Evolutionary conservation across 2,888 invertebrate species (phyloP), one percentile per base, ranked within the genome.

Genomic region (Mesochorus sp.): DNA sequence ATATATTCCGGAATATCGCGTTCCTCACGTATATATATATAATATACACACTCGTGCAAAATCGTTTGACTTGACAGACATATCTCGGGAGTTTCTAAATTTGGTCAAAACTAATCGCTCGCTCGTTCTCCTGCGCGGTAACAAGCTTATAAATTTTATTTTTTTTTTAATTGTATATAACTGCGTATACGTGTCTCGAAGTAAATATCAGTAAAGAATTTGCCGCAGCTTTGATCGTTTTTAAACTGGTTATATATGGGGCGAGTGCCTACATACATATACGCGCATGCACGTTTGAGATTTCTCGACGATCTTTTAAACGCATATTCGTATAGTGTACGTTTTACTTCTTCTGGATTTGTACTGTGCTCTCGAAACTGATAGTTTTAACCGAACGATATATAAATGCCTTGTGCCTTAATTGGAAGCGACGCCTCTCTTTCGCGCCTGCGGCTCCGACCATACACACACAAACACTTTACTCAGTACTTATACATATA

Each of bases 331-430:
- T 34, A 53, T 17, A 31, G 26, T 14, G 53, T 53, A 55, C 12
- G 26, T 59, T 66, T 26, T 62, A 55, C n/a, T 24, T 47, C 55
- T 12, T 34, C 19, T 19, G 12, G 17, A 5, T 1, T 17, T 12
- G 31, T 26, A 26, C 1, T 12, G 39, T 53, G 31, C 2, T 6
- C 31, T 10, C 28, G 62, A 62, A 53, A 14, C 62, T 34, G 51
- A 42, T 57, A 76, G 64, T 64, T 76, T 14, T 26, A 14, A 62
- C 19, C 51, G 24, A 53, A 21, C 12, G 64, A 61, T 67, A 68
- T 81, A 74, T 70, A 76, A 80, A 81, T 76, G 51, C 75, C 66
- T 76, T 59, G 66, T 57, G 70, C 80, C 74, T 80, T 80, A 77
- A 80, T 80, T 81, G 72, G 77, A 51, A 55, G 66, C 57, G 72